Evolutionary conservation across 2,797 vertebrate genomes (phyloP).

Genomic region (Acanthurus lineatus): DNA sequence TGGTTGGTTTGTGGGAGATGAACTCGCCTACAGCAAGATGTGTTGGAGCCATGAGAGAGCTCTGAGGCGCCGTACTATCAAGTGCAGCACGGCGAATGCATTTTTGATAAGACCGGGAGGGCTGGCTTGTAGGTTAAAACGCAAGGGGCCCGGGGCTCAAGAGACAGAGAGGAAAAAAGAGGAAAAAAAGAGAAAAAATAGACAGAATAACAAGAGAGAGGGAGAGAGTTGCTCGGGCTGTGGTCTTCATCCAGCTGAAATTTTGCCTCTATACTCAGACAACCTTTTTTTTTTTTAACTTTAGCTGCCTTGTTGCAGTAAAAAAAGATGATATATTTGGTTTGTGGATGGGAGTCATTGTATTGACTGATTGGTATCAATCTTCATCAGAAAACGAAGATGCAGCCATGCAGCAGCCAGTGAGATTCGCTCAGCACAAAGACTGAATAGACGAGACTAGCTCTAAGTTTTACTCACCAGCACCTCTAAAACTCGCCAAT

Average conservation of each 20-base stretch:
- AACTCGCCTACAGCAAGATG: conserved; percentile 67
- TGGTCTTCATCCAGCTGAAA: conserved; percentile 56
- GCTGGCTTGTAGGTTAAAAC: conserved; percentile 70
- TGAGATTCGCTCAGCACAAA: too few species aligned
- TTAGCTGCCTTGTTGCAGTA: background rate
- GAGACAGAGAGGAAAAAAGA: conserved; percentile 25
- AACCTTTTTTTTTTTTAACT: conserved; percentile 12
- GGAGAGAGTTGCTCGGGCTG: conserved; percentile 24
- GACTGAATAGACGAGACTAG: too few species aligned
- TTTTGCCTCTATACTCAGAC: background rate
- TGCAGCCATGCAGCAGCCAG: too few species aligned
- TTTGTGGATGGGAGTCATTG: too few species aligned
- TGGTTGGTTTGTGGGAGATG: conserved; percentile 63
- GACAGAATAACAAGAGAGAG: background rate
- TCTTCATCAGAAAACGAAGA: too few species aligned
- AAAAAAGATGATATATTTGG: background rate
- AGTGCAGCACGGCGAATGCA: conserved; percentile 76
- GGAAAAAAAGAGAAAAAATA: background rate
- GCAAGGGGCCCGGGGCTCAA: conserved; percentile 49
- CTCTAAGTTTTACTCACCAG: background rate
- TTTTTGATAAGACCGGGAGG: conserved; percentile 76
- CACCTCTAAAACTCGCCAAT: background rate
- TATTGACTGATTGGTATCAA: too few species aligned
- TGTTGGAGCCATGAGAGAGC: conserved; percentile 59
- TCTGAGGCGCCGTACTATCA: conserved; percentile 64